Base-by-base conservation (phyloP, 2,888 invertebrate genomes). In the Ennomos fuscantarius region DNA sequence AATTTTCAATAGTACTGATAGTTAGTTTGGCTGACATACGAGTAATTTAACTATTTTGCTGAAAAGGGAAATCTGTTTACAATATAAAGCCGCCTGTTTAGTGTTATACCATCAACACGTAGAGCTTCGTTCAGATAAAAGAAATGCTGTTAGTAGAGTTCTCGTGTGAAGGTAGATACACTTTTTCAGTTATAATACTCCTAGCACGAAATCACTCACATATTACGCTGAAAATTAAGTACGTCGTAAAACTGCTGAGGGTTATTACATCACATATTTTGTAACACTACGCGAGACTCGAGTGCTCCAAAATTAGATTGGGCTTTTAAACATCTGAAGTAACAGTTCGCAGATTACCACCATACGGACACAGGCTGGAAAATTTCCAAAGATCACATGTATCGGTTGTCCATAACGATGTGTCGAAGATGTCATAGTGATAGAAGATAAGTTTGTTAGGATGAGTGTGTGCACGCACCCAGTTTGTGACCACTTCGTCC, bases 401-500 rank as follows among this genome's bases (percentile, higher is more conserved):
- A 50, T 34, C 42, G 46, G 8, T 24, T 24, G 24, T 24, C 24
- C 24, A 35, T 42, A 39, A 31, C 39, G 11, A 6, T 24, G 37
- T n/a, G 36, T 31, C 10, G 31, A 12, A 47, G 35, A 12, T 9
- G 46, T 35, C 46, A 40, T 24, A 43, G 55, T 51, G 49, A 51
- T 48, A 44, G 50, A 55, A 62, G 54, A 62, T 55, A 70, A 49
- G 53, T 51, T 45, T 65, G 52, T 62, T 62, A 63, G 50, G 55
- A 62, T 52, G 63, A 66, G 65, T 56, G 62, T 69, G 65, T 59
- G 72, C 78, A 92, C 93, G 86, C 93, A 94, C 94, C 94, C 94
- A 94, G 77, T 93, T 93, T 73, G 88, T 85, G 74, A 93, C 93
- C 59, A 90, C 90, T 81, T 94, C 94, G 65, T 94, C 94, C 63